These are phyloP conservation scores for Bombus confusus DNA, from an alignment of 1,140 invertebrate species.

Conservation along the genomic window DNA sequence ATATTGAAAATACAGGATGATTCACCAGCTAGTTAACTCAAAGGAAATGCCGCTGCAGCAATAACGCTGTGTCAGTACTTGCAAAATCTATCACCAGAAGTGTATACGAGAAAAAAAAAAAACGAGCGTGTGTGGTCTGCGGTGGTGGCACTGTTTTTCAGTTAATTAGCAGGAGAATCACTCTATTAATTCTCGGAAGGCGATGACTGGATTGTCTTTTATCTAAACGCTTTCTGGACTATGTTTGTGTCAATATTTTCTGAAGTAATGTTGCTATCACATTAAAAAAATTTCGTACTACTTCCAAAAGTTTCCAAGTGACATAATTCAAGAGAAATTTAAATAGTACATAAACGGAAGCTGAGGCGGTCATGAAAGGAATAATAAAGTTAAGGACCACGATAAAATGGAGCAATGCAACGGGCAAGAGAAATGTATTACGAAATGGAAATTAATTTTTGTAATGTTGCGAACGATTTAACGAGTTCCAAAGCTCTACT, in stretches of 20 bases:
- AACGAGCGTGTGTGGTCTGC: background rate
- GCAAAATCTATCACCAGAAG: background rate
- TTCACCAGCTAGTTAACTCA: too few species aligned
- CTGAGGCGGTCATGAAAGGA: background rate
- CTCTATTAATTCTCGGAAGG: background rate
- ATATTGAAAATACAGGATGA: background rate
- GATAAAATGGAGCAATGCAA: background rate
- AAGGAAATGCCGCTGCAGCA: background rate
- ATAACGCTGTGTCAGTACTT: background rate
- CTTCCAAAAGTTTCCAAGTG: background rate
- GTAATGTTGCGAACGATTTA: conserved; percentile 10
- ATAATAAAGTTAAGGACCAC: background rate
- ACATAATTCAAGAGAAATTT: background rate
- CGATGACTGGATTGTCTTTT: background rate
- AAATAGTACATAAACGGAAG: background rate
- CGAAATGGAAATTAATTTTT: conserved; percentile 34
- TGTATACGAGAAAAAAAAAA: background rate
- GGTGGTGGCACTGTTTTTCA: background rate
- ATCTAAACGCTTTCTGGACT: background rate
- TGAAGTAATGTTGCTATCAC: background rate
- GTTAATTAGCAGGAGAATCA: background rate
- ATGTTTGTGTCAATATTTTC: background rate
- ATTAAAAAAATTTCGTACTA: background rate
- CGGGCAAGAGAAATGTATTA: background rate
- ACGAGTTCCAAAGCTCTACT: conserved; percentile 4